Base-by-base conservation (phyloP, 2,797 vertebrate species). In the Emydoidea blandingii region DNA sequence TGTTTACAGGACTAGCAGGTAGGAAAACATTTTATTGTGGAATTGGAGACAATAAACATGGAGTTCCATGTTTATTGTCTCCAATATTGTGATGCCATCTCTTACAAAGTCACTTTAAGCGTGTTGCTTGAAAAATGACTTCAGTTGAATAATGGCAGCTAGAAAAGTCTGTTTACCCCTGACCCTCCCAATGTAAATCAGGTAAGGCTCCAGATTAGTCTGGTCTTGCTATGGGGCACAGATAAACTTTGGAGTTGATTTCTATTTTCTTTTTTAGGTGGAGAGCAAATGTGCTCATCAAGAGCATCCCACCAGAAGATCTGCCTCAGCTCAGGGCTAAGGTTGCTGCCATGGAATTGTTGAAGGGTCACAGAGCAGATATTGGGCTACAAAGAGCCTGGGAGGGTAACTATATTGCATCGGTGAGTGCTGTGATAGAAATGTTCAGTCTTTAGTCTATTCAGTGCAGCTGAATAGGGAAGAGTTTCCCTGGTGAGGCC, bases 391-490 rank as follows among this genome's bases (percentile, higher is more conserved):
- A 99, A 87, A 98, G 99, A 94, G 97, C 98, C 76, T 99, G 99
- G 99, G 99, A 99, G 91, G 99, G 99, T 65, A 99, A 99, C 97
- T 99, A 99, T 97, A 98, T 99, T 97, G 99, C 98, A 1, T 97
- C 97, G 52, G 98, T 98, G 97, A 97, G 98, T 97, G 44, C 19
- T 65, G 47, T 23, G 91, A 52, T 84, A 34, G 8, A 2, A 34
- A 47, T 5, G 23, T 37, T 76, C 5, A 54, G 12, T 3, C 65
- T 16, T 62, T 44, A 5, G 8, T 82, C 44, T 44, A 44, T 44
- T 44, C 31, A 1, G 1, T 50, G 37, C n/a, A 57, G 34, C 80
- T 79, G 52, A 86, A 72, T 87, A 59, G 19, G 19, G 41, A 23
- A 34, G 47, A 49, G 21, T 9, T 53, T 37, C 27, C 47, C 0